Conservation (phyloP, 2,888 invertebrate species). For the Drosophila maculinotata region DNA sequence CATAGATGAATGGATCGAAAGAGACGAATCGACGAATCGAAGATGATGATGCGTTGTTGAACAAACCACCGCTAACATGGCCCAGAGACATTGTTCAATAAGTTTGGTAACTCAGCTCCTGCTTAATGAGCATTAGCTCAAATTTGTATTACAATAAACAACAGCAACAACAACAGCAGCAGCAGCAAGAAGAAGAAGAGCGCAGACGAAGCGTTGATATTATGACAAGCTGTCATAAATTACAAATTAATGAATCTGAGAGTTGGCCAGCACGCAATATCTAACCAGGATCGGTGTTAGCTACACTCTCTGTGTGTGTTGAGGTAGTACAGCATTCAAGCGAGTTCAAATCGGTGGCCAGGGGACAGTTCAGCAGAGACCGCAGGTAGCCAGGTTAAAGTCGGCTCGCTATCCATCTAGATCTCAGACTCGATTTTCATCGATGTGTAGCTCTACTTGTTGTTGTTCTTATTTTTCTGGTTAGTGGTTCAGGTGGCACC, state of each 20-base stretch:
- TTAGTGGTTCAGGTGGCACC: constrained; percentile 72
- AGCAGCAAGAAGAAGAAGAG: constrained; percentile 8
- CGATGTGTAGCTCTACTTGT: constrained; percentile 47
- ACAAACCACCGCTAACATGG: constrained; percentile 74
- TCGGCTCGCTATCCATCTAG: constrained; percentile 53
- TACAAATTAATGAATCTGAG: constrained; percentile 75
- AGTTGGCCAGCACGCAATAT: constrained; percentile 34
- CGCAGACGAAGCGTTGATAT: constrained; percentile 58
- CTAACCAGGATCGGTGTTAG: constrained; percentile 11
- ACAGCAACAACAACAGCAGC: constrained; percentile 14
- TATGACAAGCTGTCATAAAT: constrained; percentile 82
- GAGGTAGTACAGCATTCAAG: constrained; percentile 14
- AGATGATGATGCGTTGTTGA: constrained; percentile 55
- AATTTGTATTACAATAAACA: constrained; percentile 54
- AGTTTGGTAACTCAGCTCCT: constrained; percentile 60
- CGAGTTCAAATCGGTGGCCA: constrained; percentile 13
- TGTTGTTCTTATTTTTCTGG: constrained; percentile 6
- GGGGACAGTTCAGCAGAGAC: constrained; percentile 42
- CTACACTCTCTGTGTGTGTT: constrained; percentile 3
- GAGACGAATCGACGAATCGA: constrained; percentile 19
- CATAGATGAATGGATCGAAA: constrained; percentile 33
- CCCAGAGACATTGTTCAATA: constrained; percentile 75
- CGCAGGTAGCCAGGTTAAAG: constrained; percentile 64
- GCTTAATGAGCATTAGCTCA: constrained; percentile 71
- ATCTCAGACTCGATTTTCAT: constrained; percentile 60